Evolutionary conservation across 2,888 invertebrate species (phyloP).

Genomic region (Limenitis camilla): DNA sequence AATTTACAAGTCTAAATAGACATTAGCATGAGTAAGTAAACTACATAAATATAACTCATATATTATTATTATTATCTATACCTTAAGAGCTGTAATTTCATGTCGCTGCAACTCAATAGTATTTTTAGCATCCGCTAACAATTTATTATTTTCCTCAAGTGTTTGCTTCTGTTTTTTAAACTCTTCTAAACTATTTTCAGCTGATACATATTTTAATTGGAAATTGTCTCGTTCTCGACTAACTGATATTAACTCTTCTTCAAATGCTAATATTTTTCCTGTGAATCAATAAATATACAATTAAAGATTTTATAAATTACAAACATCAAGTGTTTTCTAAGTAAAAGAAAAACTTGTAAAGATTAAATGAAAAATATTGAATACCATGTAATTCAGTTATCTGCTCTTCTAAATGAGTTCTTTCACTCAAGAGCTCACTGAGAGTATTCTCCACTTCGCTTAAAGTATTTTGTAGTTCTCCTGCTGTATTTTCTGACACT

Average conservation of each 20-base stretch:
- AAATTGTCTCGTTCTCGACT: slow-evolving; percentile 62
- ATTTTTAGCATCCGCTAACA: slow-evolving; percentile 54
- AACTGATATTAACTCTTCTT: slow-evolving; percentile 63
- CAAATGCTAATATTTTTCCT: slow-evolving; percentile 64
- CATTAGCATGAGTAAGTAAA: no score
- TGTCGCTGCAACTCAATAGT: slow-evolving; percentile 63
- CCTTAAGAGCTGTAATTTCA: slow-evolving; percentile 60
- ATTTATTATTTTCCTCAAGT: slow-evolving; percentile 67
- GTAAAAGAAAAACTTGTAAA: background rate
- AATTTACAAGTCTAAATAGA: no score
- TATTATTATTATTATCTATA: no score
- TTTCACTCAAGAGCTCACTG: slow-evolving; percentile 68
- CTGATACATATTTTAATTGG: slow-evolving; percentile 66
- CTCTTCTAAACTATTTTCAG: slow-evolving; percentile 68
- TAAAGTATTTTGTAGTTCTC: slow-evolving; percentile 85
- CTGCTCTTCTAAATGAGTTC: slow-evolving; percentile 65
- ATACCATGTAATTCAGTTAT: slow-evolving; percentile 67
- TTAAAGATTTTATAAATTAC: no score
- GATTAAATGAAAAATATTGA: background rate
- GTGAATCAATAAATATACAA: background rate
- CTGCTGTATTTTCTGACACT: slow-evolving; percentile 86
- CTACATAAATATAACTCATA: no score
- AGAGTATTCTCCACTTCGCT: slow-evolving; percentile 83
- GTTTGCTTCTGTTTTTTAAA: slow-evolving; percentile 72
- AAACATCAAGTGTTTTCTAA: background rate